Percentiles rank a stretch among this genome's conserved stretches.
phyloP scores from a whole-genome alignment of 2,888 invertebrate species.

The Drosophila nigricruria region DNA sequence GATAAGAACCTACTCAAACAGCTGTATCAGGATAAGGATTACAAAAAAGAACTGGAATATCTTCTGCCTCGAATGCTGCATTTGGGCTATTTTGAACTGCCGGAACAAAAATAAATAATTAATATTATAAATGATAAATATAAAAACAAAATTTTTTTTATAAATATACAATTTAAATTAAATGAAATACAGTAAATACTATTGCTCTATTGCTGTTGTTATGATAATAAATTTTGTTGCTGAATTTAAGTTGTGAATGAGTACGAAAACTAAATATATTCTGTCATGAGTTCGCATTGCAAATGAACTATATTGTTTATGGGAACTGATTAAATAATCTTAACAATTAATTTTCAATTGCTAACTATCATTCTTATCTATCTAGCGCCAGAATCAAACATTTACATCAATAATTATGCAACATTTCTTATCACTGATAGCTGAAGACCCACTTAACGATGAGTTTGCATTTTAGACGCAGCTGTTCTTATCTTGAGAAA shows the following conservation, averaged over 20 bases:
- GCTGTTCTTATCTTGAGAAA: background rate
- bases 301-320: background rate
- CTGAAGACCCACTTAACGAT: background rate
- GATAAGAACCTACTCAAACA: background rate
- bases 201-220: too few relatives aligned
- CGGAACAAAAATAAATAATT: background rate
- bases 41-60: constrained; percentile 28
- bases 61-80: constrained; percentile 56
- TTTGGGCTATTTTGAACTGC: constrained; percentile 63
- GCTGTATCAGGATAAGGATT: constrained; percentile 16
- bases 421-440: constrained; percentile 1
- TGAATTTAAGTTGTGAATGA: too few relatives aligned
- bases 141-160: too few relatives aligned
- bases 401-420: background rate
- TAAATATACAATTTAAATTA: too few relatives aligned
- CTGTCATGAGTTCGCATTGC: background rate
- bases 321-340: background rate
- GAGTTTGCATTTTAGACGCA: background rate
- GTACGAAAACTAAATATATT: too few relatives aligned
- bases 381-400: background rate
- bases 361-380: background rate
- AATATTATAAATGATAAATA: too few relatives aligned
- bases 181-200: too few relatives aligned
- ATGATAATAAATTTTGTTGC: too few relatives aligned
- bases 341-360: background rate